These are phyloP conservation scores for Acanthosepion esculentum DNA, from an alignment of 2,888 invertebrate genomes.

Conservation along the genomic window DNA sequence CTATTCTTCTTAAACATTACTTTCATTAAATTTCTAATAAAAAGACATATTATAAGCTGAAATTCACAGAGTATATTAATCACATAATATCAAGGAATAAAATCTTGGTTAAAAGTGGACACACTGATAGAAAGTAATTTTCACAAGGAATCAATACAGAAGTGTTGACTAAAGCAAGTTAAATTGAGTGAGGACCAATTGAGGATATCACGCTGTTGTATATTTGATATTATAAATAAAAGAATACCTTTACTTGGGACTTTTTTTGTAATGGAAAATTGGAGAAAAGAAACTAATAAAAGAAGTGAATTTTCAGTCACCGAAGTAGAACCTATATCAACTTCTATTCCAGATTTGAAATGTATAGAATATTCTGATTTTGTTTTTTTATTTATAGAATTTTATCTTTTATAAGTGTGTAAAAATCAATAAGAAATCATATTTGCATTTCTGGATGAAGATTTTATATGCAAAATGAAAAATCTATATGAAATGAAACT, in stretches of 20 bases:
- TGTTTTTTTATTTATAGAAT: background rate
- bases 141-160: too few relatives aligned
- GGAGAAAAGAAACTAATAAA: background rate
- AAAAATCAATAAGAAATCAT: slow-evolving; percentile 17
- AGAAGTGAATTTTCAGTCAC: background rate
- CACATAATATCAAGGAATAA: too few relatives aligned
- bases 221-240: background rate
- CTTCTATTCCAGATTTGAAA: background rate
- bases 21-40: too few relatives aligned
- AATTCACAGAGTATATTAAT: too few relatives aligned
- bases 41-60: too few relatives aligned
- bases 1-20: too few relatives aligned
- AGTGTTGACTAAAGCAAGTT: too few relatives aligned
- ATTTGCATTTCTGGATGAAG: background rate
- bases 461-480: background rate
- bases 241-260: background rate
- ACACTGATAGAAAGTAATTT: background rate
- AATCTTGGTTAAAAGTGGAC: too few relatives aligned
- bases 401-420: background rate
- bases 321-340: too few relatives aligned
- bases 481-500: too few relatives aligned
- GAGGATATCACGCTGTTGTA: background rate
- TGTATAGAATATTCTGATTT: background rate
- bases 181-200: background rate
- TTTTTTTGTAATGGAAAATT: background rate